Conservation (phyloP, 2,113 vertebrate species). For the Mohoua ochrocephala region DNA sequence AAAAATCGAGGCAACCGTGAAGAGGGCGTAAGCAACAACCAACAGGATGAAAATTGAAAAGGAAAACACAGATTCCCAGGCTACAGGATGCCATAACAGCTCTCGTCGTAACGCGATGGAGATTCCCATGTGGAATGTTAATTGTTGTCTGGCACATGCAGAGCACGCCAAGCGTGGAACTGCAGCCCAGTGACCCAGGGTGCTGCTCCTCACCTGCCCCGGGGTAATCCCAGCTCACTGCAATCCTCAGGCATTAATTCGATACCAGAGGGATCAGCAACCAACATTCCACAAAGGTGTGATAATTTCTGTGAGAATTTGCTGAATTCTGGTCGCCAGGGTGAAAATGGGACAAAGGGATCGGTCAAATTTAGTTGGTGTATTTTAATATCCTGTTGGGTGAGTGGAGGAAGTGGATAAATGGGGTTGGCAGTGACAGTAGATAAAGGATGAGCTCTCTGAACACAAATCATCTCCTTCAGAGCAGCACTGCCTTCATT, state of each 20-base stretch:
- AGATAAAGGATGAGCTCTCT: not conserved
- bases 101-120: rapidly evolving
- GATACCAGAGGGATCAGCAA: not conserved
- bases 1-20: not conserved
- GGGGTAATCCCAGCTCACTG: not conserved
- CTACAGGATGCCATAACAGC: rapidly evolving
- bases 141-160: too few relatives aligned
- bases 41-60: not conserved
- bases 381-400: not conserved
- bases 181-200: not conserved
- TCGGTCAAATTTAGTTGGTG: rapidly evolving
- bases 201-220: not conserved
- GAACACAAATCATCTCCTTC: not conserved
- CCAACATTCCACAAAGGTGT: not conserved
- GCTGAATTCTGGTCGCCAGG: not conserved
- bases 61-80: not conserved
- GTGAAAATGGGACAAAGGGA: not conserved
- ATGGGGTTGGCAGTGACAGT: not conserved
- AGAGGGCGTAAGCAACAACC: rapidly evolving
- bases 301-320: not conserved
- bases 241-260: not conserved
- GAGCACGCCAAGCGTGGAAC: not conserved
- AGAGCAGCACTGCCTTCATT: rapidly evolving
- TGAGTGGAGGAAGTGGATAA: not conserved
- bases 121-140: not conserved